A percentile compares a stretch with the other conserved stretches of the same genome.
phyloP scores from a whole-genome alignment of 2,888 invertebrate genomes.

The Copidosoma aretas region DNA sequence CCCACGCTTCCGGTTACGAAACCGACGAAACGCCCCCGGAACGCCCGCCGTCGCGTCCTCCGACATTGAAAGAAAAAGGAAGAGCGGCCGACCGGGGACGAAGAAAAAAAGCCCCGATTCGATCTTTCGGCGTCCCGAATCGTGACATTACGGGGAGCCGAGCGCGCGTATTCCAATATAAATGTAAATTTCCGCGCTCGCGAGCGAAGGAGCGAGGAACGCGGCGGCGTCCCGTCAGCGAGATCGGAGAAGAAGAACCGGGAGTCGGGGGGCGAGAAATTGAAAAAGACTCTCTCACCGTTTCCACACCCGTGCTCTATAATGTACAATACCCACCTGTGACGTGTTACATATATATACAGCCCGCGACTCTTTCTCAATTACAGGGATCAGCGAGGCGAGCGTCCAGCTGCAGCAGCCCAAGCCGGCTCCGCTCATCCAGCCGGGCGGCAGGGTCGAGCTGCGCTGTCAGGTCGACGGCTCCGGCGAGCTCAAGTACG shows the following conservation, averaged over 20 bases:
- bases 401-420: slow-evolving; percentile 68
- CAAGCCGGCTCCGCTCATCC: slow-evolving; percentile 64
- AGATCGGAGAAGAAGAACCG: too few species aligned
- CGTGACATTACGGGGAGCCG: neutral
- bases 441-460: slow-evolving; percentile 65
- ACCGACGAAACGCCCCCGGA: too few species aligned
- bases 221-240: too few species aligned
- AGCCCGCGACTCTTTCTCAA: slow-evolving; percentile 12
- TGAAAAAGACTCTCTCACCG: neutral
- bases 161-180: slow-evolving; percentile 7
- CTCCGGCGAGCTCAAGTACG: slow-evolving; percentile 70
- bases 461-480: slow-evolving; percentile 73
- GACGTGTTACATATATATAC: neutral
- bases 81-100: too few species aligned
- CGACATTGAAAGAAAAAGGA: too few species aligned
- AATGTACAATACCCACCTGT: neutral
- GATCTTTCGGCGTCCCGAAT: too few species aligned
- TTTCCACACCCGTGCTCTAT: neutral
- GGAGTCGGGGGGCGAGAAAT: neutral
- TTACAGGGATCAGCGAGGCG: slow-evolving; percentile 69
- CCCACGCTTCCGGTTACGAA: neutral
- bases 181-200: slow-evolving; percentile 18
- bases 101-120: neutral
- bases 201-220: neutral
- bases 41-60: too few species aligned